Evolutionary conservation across 2,113 vertebrate species (phyloP).

Genomic region (Actenoides lindsayi): DNA sequence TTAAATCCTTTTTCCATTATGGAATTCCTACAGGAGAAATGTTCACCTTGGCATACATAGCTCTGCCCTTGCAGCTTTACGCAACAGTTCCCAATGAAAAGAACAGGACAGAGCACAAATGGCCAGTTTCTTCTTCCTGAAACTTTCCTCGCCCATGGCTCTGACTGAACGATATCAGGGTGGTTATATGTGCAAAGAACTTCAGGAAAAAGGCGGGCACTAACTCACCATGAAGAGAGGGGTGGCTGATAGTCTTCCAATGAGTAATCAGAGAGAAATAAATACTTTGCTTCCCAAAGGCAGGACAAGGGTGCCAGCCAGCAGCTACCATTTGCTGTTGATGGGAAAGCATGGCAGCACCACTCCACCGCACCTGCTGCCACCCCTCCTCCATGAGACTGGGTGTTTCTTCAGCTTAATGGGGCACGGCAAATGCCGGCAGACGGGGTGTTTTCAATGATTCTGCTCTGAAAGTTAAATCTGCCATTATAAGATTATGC

Average conservation of each 20-base stretch:
- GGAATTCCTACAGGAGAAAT: not conserved
- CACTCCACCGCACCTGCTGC: not conserved
- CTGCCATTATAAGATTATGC: slow-evolving; percentile 15
- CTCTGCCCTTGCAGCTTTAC: not conserved
- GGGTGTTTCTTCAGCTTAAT: not conserved
- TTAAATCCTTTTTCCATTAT: not conserved
- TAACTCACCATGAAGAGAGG: not conserved
- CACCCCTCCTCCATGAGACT: accelerated
- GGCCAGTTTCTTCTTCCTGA: not conserved
- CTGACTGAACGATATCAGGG: not conserved
- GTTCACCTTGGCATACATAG: not conserved
- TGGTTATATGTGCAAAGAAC: not conserved
- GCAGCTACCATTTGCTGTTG: not conserved
- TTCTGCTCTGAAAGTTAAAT: slow-evolving; percentile 21
- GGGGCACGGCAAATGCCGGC: not conserved
- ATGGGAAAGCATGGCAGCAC: not conserved
- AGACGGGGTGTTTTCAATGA: not conserved
- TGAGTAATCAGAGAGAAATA: not conserved
- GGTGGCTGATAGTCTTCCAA: not conserved
- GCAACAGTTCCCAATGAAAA: not conserved
- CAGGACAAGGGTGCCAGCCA: not conserved
- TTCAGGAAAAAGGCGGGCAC: not conserved
- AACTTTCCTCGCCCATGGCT: not conserved
- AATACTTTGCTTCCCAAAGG: not conserved
- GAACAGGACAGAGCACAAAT: not conserved